A percentile compares a stretch with the other conserved stretches of the same genome.
phyloP scores from a whole-genome alignment of 2,888 invertebrate genomes.

The Drosophila leonis region DNA sequence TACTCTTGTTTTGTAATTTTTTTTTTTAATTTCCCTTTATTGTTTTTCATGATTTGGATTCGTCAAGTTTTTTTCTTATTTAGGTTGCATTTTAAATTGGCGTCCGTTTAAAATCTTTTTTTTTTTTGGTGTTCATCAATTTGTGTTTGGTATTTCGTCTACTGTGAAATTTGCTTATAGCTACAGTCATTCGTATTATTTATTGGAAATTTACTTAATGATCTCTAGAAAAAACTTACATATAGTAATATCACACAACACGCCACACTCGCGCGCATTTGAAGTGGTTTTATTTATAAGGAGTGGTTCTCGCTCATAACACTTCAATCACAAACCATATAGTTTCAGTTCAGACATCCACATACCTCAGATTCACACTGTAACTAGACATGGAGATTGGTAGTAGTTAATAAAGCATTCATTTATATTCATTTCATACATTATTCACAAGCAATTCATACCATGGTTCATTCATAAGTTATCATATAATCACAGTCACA shows the following conservation, averaged over 20 bases:
- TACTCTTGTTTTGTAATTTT: constrained; percentile 4
- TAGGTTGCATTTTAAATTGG: constrained; percentile 42
- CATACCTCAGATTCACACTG: constrained; percentile 60
- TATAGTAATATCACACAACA: constrained; percentile 78
- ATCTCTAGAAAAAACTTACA: constrained; percentile 65
- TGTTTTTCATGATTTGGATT: constrained; percentile 20
- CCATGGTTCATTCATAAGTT: neutral
- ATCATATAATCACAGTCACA: constrained; percentile 15
- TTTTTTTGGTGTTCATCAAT: constrained; percentile 45
- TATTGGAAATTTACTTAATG: constrained; percentile 37
- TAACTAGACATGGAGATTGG: constrained; percentile 43
- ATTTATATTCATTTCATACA: constrained; percentile 6
- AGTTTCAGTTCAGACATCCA: constrained; percentile 42
- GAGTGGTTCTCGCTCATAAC: constrained; percentile 20
- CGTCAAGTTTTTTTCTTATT: neutral
- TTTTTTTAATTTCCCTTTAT: constrained; percentile 17
- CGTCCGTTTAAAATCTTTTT: constrained; percentile 78
- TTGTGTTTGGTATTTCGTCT: constrained; percentile 43
- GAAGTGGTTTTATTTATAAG: constrained; percentile 44
- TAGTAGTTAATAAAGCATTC: constrained; percentile 31
- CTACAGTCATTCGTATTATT: constrained; percentile 54
- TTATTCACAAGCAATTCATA: constrained; percentile 15
- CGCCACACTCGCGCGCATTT: constrained; percentile 72
- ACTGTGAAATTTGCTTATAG: constrained; percentile 58
- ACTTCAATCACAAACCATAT: constrained; percentile 50